Evolutionary conservation across 2,113 vertebrate species (phyloP), one percentile per base, ranked within the genome.

Genomic region (Sinocyclocheilus anophthalmus): DNA sequence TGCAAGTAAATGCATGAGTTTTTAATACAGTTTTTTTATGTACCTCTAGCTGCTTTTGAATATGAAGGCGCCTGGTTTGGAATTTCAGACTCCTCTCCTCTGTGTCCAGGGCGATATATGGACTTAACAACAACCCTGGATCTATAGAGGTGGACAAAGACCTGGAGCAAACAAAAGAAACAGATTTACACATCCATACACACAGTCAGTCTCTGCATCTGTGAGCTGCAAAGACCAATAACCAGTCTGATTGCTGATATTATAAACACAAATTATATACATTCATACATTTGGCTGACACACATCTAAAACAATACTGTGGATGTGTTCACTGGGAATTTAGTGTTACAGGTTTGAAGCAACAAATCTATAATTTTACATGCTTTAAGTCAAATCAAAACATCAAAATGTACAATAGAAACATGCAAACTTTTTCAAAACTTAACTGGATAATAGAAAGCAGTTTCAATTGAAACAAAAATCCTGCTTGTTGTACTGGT

Each of bases 61-160:
- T 65, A 78, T 73, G 13, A 0, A 5, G 80, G 45, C 72, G 85
- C 16, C 75, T 91, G 83, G 85, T 87, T 55, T 14, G 59, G 89
- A 91, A 92, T 78, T 83, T 91, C 69, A 4, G 85, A 11, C 4
- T 85, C 61, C 91, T 92, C 55, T 93, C 90, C 6, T 84, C 90
- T 84, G 88, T 84, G 85, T 89, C 87, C 0, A 93, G 86, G 87
- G 92, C 89, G 76, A 92, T 78, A 22, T 87, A 92, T 22, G 91
- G 93, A 73, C 86, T 90, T 14, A 86, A 12, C 20, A 57, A 84
- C 83, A 92, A 81, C 83, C 93, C 92, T 14, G 93, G 92, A 76
- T 92, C 92, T 86, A 92, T 88, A 5, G 87, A 82, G 50, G 88
- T 91, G 83, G 91, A 93, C 88, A 93, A 81, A 86, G 81, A 91